Conservation (phyloP, 2,888 invertebrate species). For the Ditula angustiorana region DNA sequence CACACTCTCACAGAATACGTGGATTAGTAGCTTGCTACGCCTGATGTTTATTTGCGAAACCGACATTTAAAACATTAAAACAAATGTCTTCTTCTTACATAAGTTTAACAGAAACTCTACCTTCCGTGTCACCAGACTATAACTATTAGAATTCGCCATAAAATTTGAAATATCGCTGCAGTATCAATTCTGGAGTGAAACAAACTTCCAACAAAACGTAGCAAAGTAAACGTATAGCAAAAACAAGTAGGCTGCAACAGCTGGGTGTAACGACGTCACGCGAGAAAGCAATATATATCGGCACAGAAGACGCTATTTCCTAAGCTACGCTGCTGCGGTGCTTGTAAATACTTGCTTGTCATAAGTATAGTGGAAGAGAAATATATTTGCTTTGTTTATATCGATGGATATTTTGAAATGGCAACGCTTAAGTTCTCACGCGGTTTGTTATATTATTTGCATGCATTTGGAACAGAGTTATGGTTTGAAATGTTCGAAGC, state of each 20-base stretch:
- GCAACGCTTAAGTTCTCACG: constrained; percentile 31
- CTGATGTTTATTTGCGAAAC: too few relatives aligned
- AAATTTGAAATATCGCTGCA: constrained; percentile 35
- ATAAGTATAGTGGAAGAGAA: constrained; percentile 29
- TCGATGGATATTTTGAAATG: constrained; percentile 25
- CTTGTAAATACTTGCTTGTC: constrained; percentile 36
- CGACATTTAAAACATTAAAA: too few relatives aligned
- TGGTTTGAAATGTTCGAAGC: neutral
- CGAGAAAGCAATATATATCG: constrained; percentile 83
- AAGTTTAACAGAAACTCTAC: neutral
- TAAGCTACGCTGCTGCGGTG: constrained; percentile 57
- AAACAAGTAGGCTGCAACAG: constrained; percentile 77
- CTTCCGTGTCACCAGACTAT: constrained; percentile 30
- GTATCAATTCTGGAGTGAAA: constrained; percentile 31
- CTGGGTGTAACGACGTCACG: constrained; percentile 81
- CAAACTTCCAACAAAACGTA: constrained; percentile 40
- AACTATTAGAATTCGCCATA: constrained; percentile 26
- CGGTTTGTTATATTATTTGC: constrained; percentile 8
- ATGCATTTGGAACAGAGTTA: neutral
- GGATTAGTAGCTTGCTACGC: too few relatives aligned
- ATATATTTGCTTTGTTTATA: constrained; percentile 31
- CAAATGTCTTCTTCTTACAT: neutral
- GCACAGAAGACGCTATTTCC: constrained; percentile 76
- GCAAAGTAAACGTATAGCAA: constrained; percentile 54
- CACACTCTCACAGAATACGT: too few relatives aligned